Evolutionary conservation across 2,797 vertebrate genomes (phyloP).

Genomic region (Pempheris klunzingeri): DNA sequence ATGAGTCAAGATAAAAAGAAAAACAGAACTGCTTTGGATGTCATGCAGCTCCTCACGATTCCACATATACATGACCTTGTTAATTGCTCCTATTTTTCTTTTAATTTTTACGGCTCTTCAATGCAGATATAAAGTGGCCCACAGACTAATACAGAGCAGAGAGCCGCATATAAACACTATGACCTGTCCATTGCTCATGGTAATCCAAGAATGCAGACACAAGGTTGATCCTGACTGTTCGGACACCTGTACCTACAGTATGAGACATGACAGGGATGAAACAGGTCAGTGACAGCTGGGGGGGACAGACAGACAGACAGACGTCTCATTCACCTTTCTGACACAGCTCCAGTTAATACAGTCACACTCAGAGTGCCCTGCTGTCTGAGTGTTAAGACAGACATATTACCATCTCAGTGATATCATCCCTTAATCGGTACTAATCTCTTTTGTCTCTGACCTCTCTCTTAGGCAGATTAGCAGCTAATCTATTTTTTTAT

Average conservation of each 20-base stretch:
- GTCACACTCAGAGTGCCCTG: neutral
- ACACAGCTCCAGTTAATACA: slow-evolving; percentile 12
- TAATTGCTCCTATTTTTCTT: neutral
- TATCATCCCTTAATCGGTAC: slow-evolving; percentile 26
- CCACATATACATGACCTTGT: neutral
- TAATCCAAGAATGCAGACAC: slow-evolving; percentile 27
- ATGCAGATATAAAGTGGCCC: neutral
- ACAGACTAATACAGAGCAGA: no score
- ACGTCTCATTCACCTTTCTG: slow-evolving; percentile 28
- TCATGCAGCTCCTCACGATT: neutral
- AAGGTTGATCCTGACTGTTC: slow-evolving; percentile 29
- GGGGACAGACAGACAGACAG: slow-evolving; percentile 16
- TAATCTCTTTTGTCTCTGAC: slow-evolving; percentile 27
- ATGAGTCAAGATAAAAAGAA: neutral
- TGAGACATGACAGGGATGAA: slow-evolving; percentile 20
- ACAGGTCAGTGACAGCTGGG: slow-evolving; percentile 41
- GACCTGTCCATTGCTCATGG: neutral
- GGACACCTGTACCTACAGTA: slow-evolving; percentile 11
- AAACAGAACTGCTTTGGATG: neutral
- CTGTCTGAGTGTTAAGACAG: neutral
- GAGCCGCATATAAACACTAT: no score
- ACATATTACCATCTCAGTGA: slow-evolving; percentile 5
- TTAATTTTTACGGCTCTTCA: neutral
- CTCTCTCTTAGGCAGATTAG: slow-evolving; percentile 22
- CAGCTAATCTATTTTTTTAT: slow-evolving; percentile 9